phyloP scores from a whole-genome alignment of 2,888 invertebrate genomes.

The Conistra vaccinii region DNA sequence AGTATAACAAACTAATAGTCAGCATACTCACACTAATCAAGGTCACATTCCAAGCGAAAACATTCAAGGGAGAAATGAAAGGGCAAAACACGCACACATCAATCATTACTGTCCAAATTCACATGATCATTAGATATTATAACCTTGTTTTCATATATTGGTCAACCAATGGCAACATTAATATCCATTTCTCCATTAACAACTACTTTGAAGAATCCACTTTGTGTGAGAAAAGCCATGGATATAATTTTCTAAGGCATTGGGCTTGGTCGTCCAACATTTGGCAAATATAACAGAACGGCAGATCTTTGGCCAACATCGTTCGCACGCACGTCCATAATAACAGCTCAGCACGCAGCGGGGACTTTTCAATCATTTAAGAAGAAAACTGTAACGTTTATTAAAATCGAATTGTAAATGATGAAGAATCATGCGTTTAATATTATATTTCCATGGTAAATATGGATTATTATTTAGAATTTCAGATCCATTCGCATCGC shows the following conservation, averaged over 20 bases:
- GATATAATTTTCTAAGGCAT: not conserved
- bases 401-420: slow-evolving; percentile 53
- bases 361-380: slow-evolving; percentile 71
- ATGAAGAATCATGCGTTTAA: slow-evolving; percentile 57
- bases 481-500: slow-evolving; percentile 43
- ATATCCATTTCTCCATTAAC: not conserved
- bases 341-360: slow-evolving; percentile 80
- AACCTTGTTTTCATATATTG: slow-evolving; percentile 17
- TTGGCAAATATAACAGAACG: slow-evolving; percentile 33
- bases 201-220: not conserved
- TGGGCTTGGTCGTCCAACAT: slow-evolving; percentile 16
- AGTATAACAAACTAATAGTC: slow-evolving; percentile 8
- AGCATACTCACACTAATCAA: slow-evolving; percentile 32
- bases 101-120: slow-evolving; percentile 61
- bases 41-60: slow-evolving; percentile 34
- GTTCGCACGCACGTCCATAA: slow-evolving; percentile 79
- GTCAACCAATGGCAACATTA: not conserved
- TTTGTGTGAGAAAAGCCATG: not conserved
- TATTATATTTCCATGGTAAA: slow-evolving; percentile 54
- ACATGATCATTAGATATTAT: slow-evolving; percentile 42
- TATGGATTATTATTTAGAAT: slow-evolving; percentile 24
- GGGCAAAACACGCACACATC: slow-evolving; percentile 49
- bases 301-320: slow-evolving; percentile 33
- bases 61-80: slow-evolving; percentile 45
- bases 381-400: slow-evolving; percentile 59